These are phyloP conservation scores for Macropus fuliginosus DNA, from an alignment of 2,797 vertebrate genomes.

Conservation along the genomic window DNA sequence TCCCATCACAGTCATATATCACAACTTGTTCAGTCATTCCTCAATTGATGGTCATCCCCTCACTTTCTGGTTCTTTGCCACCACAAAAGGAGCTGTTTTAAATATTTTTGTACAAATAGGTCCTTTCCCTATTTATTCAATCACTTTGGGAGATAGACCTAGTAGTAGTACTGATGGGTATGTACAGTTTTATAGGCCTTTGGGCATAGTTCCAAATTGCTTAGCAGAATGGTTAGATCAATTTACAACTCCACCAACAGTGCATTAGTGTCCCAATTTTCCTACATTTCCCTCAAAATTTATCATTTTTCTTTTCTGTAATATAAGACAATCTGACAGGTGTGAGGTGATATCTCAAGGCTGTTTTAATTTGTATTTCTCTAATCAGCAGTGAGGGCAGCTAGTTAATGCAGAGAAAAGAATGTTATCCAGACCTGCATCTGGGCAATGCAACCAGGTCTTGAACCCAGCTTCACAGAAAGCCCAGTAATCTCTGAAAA, in stretches of 20 bases:
- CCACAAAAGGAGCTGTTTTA: not conserved
- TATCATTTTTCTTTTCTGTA: not conserved
- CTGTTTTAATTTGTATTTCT: no score
- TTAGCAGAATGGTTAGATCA: not conserved
- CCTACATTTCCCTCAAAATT: not conserved
- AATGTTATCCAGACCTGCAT: no score
- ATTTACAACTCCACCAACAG: not conserved
- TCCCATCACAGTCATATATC: not conserved
- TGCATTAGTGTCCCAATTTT: not conserved
- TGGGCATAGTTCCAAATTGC: not conserved
- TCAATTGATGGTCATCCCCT: no score
- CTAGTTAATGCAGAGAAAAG: no score
- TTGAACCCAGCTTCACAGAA: no score
- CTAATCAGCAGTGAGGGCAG: no score
- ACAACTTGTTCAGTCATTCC: no score
- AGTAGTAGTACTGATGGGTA: not conserved
- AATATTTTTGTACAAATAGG: not conserved
- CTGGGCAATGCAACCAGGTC: no score
- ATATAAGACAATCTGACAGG: not conserved
- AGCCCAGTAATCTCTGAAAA: no score
- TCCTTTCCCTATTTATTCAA: not conserved
- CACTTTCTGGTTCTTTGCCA: not conserved
- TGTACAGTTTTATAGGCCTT: not conserved
- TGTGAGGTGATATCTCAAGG: not conserved
- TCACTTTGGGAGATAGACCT: not conserved